These are phyloP conservation scores for Tretioscincus oriximinensis DNA, from an alignment of 2,113 vertebrate genomes.

Conservation along the genomic window DNA sequence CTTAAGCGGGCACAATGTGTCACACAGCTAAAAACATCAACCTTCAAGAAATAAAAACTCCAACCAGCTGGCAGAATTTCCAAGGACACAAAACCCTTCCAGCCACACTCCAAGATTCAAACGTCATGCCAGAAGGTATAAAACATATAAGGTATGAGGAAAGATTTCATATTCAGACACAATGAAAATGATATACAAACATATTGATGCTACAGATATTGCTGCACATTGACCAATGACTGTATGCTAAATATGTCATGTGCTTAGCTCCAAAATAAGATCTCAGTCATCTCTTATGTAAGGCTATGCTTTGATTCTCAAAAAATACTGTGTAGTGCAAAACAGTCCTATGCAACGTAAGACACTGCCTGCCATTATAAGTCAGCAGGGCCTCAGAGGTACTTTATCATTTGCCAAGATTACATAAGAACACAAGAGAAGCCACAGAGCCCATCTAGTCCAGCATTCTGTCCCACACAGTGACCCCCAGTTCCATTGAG, in stretches of 20 bases:
- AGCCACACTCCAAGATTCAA: conserved; percentile 20
- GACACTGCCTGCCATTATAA: no score
- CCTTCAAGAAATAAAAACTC: conserved; percentile 22
- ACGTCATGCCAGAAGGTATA: background rate
- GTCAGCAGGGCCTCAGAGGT: no score
- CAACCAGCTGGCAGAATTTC: conserved; percentile 5
- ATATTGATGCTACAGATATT: background rate
- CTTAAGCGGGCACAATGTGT: rapidly evolving
- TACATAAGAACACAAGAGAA: no score
- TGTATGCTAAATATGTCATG: background rate
- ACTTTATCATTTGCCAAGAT: no score
- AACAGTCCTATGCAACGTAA: no score
- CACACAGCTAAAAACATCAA: conserved; percentile 13
- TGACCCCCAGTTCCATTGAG: no score
- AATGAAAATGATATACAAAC: background rate
- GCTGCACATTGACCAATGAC: background rate
- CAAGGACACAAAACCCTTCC: background rate
- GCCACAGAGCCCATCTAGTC: no score
- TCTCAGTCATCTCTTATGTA: no score
- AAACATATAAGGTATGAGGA: background rate
- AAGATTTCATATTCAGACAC: background rate
- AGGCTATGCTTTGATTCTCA: no score
- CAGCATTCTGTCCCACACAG: no score
- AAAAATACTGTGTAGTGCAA: no score
- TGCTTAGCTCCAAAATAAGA: background rate